phyloP scores from a whole-genome alignment of 1,140 invertebrate genomes.

The Notospermus geniculatus region DNA sequence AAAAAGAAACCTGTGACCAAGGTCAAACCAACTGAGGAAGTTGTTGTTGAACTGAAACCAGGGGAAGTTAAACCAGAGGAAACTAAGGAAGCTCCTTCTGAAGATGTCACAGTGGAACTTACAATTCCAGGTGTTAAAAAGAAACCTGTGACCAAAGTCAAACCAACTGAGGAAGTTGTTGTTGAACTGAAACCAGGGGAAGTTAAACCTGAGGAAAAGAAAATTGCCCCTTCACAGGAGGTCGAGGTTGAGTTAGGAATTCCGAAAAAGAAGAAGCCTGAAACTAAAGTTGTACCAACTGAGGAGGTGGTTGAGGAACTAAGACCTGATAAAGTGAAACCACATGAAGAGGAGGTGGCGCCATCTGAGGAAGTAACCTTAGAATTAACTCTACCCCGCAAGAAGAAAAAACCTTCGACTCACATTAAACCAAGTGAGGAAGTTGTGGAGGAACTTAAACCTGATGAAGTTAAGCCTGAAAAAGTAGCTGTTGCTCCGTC shows the following conservation, averaged over 20 bases:
- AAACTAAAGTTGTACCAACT: neutral
- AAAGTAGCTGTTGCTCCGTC: neutral
- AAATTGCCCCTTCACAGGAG: slow-evolving; percentile 1
- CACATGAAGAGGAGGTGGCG: neutral
- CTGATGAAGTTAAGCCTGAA: slow-evolving; percentile 2
- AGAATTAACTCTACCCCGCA: neutral
- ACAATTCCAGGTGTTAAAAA: neutral
- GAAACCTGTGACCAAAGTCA: neutral
- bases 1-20: neutral
- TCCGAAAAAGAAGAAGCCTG: neutral
- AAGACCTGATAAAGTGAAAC: neutral
- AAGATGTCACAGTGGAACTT: neutral
- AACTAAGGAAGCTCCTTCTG: neutral
- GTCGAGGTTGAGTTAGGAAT: neutral
- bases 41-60: neutral
- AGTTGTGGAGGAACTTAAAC: slow-evolving; percentile 7
- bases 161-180: neutral
- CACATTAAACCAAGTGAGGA: neutral
- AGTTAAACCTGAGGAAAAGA: neutral
- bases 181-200: neutral
- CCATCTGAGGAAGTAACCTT: slow-evolving; percentile 1
- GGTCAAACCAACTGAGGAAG: slow-evolving; percentile 4
- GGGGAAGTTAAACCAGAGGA: neutral
- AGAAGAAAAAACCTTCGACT: neutral
- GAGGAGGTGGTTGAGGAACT: neutral